Percentiles rank a stretch among this genome's conserved stretches.
Conservation (phyloP, 1,140 invertebrate genomes). For the Heliconius eleuchia region DNA sequence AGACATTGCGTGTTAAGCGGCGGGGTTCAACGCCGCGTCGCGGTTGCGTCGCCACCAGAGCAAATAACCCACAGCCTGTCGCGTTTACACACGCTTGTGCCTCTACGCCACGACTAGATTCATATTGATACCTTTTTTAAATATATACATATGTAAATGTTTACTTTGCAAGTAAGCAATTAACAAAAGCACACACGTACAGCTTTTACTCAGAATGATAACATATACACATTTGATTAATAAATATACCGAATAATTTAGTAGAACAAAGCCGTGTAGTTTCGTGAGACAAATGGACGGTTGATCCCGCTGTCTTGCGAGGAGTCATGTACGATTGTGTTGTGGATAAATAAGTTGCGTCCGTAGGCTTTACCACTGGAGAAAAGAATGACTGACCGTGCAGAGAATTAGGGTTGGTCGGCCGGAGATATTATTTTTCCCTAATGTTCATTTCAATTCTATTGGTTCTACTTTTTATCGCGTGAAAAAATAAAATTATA, state of each 20-base stretch:
- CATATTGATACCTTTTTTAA: no score
- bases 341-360: conserved; percentile 64
- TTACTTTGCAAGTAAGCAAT: not conserved
- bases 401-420: not conserved
- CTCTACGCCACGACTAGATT: no score
- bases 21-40: no score
- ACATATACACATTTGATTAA: conserved; percentile 44
- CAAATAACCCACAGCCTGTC: no score
- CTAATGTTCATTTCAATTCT: not conserved
- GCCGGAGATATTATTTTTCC: not conserved
- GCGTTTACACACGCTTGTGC: no score
- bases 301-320: conserved; percentile 54
- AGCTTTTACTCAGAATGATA: not conserved
- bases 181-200: not conserved
- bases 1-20: no score
- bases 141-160: no score
- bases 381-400: conserved; percentile 32
- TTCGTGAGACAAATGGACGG: conserved; percentile 63
- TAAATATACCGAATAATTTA: conserved; percentile 55
- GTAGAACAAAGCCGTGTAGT: conserved; percentile 51
- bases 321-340: conserved; percentile 54
- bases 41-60: no score
- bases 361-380: conserved; percentile 43
- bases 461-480: no score
- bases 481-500: no score